Evolutionary conservation across 2,888 invertebrate species (phyloP).

Genomic region (Drosophila nigritarsus): DNA sequence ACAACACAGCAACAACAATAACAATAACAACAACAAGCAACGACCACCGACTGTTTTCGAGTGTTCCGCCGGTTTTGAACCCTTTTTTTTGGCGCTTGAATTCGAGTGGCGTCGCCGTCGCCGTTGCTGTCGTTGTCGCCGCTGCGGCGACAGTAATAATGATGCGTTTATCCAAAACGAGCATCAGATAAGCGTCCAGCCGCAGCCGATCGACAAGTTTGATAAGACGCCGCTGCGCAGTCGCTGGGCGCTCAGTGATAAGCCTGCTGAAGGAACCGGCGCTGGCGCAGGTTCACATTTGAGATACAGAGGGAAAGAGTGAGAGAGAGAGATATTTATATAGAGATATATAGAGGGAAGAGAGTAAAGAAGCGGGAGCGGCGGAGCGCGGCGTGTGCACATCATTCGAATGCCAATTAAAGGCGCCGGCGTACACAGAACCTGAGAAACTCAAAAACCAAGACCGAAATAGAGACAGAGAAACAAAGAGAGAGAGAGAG

Average conservation of each 20-base stretch:
- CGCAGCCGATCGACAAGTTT: constrained; percentile 78
- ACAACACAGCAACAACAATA: constrained; percentile 12
- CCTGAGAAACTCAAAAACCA: constrained; percentile 57
- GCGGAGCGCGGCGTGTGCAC: constrained; percentile 69
- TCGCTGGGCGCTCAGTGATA: constrained; percentile 63
- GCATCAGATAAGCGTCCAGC: constrained; percentile 79
- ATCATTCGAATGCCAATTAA: constrained; percentile 83
- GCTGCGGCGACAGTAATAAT: constrained; percentile 79
- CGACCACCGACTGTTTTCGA: constrained; percentile 57
- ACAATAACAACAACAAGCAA: constrained; percentile 7
- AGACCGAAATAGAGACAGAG: constrained; percentile 21
- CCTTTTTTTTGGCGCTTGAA: constrained; percentile 52
- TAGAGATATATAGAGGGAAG: background rate
- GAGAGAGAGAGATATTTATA: background rate
- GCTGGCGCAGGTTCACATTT: background rate
- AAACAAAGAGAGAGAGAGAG: background rate
- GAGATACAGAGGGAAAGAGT: background rate
- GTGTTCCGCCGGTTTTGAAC: constrained; percentile 46
- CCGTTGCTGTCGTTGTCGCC: constrained; percentile 42
- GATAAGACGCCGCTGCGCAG: constrained; percentile 68
- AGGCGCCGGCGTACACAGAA: constrained; percentile 80
- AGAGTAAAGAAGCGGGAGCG: background rate
- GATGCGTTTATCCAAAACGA: constrained; percentile 83
- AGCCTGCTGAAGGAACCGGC: constrained; percentile 22
- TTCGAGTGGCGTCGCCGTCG: constrained; percentile 36